Percentiles rank a stretch among this genome's conserved stretches.
phyloP scores from a whole-genome alignment of 2,888 invertebrate genomes.

The Crematogaster levior region DNA sequence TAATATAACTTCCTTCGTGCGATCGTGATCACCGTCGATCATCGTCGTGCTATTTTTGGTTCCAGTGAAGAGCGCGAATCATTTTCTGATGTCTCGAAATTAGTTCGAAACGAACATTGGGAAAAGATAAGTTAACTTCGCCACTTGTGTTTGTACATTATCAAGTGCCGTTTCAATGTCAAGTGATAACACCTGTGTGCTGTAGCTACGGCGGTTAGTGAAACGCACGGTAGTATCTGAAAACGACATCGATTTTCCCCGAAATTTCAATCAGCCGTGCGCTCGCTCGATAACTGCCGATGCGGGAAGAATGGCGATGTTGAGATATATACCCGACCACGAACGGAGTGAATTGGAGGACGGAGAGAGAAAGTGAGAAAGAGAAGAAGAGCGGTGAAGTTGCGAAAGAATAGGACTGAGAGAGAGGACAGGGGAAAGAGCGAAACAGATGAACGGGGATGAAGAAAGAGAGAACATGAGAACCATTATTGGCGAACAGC shows the following conservation, averaged over 20 bases:
- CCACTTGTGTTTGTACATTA: not conserved
- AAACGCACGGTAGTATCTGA: slow-evolving; percentile 1
- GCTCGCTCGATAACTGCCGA: slow-evolving; percentile 27
- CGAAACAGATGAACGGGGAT: not conserved
- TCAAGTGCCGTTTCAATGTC: slow-evolving; percentile 10
- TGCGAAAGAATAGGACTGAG: not conserved
- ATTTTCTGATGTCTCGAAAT: slow-evolving; percentile 17
- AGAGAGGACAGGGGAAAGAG: slow-evolving; percentile 11
- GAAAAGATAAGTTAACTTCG: not conserved
- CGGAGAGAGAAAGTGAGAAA: not conserved
- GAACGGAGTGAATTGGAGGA: not conserved
- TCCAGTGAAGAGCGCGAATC: not conserved
- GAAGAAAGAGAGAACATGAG: slow-evolving; percentile 38
- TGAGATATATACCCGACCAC: slow-evolving; percentile 21
- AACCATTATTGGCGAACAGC: slow-evolving; percentile 67
- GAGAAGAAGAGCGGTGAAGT: not conserved
- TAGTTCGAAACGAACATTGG: not conserved
- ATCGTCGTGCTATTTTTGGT: slow-evolving; percentile 34
- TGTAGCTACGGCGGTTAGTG: not conserved
- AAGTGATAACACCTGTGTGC: slow-evolving; percentile 19
- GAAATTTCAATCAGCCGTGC: slow-evolving; percentile 40
- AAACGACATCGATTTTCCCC: slow-evolving; percentile 24
- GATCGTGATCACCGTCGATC: slow-evolving; percentile 16
- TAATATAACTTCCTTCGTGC: not conserved
- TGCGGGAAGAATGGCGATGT: slow-evolving; percentile 40